Conservation (phyloP, 1,140 invertebrate genomes). For the Euura saliciscinereae region DNA sequence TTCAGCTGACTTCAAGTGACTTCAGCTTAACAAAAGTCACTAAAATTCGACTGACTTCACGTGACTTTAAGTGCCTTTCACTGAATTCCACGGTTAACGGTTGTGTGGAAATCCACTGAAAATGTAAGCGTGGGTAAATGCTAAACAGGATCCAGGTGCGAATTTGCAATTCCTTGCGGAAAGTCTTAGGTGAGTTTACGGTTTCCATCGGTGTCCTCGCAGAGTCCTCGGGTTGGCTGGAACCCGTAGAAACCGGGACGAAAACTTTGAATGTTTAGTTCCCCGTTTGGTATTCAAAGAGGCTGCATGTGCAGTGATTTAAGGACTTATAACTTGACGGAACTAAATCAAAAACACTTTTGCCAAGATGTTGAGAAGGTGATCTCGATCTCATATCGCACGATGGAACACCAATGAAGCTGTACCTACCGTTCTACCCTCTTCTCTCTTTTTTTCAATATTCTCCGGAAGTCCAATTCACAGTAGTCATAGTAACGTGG, state of each 20-base stretch:
- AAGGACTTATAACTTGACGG: not conserved
- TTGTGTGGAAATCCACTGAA: not conserved
- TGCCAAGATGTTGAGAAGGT: too few species aligned
- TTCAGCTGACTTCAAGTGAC: too few species aligned
- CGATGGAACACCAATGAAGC: too few species aligned
- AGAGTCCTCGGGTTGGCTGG: not conserved
- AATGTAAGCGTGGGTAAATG: not conserved
- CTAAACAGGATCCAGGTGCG: slow-evolving; percentile 4
- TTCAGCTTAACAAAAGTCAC: too few species aligned
- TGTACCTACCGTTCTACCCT: too few species aligned
- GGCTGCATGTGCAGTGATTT: not conserved
- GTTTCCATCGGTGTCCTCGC: not conserved
- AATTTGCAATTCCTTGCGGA: not conserved
- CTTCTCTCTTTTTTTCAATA: too few species aligned
- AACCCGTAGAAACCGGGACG: not conserved
- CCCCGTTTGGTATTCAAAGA: not conserved
- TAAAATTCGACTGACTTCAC: too few species aligned
- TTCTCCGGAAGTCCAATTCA: too few species aligned
- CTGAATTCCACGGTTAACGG: not conserved
- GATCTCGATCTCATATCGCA: too few species aligned
- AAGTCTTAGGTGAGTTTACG: not conserved
- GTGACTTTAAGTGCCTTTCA: too few species aligned
- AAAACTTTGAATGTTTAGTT: not conserved
- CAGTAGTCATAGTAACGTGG: too few species aligned
- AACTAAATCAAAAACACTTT: not conserved